A percentile compares a stretch with the other conserved stretches of the same genome.
phyloP scores from a whole-genome alignment of 2,888 invertebrate species.

The Agrochola litura region DNA sequence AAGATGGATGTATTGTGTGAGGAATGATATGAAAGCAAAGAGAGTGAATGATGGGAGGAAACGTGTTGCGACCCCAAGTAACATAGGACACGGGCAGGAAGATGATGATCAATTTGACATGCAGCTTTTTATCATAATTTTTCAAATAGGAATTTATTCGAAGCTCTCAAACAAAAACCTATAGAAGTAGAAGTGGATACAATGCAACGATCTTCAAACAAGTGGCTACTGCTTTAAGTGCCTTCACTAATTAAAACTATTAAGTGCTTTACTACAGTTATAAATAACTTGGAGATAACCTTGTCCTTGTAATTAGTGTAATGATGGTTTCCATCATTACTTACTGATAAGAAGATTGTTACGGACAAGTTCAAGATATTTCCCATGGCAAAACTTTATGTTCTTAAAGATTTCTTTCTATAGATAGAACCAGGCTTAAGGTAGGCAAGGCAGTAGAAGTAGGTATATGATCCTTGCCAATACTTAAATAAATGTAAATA shows the following conservation, averaged over 20 bases:
- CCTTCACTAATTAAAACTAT: slow-evolving; percentile 40
- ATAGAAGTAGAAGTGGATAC: not conserved
- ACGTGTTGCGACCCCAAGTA: no score
- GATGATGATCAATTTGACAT: not conserved
- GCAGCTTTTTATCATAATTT: not conserved
- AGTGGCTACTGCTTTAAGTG: not conserved
- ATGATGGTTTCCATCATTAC: slow-evolving; percentile 43
- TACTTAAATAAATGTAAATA: no score
- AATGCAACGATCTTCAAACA: not conserved
- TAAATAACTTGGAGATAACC: slow-evolving; percentile 61
- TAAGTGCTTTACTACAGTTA: slow-evolving; percentile 27
- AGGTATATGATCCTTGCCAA: not conserved
- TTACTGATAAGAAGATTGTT: slow-evolving; percentile 35
- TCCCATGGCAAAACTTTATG: not conserved
- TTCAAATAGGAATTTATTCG: not conserved
- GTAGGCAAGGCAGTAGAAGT: not conserved
- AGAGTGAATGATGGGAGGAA: no score
- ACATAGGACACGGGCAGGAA: no score
- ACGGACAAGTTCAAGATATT: slow-evolving; percentile 27
- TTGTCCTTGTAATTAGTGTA: slow-evolving; percentile 60
- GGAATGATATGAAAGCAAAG: no score
- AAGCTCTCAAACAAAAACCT: not conserved
- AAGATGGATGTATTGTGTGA: no score
- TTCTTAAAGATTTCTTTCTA: not conserved
- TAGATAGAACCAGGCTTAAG: not conserved